Base-by-base conservation (phyloP, 2,113 vertebrate genomes). In the Aleadryas rufinucha region DNA sequence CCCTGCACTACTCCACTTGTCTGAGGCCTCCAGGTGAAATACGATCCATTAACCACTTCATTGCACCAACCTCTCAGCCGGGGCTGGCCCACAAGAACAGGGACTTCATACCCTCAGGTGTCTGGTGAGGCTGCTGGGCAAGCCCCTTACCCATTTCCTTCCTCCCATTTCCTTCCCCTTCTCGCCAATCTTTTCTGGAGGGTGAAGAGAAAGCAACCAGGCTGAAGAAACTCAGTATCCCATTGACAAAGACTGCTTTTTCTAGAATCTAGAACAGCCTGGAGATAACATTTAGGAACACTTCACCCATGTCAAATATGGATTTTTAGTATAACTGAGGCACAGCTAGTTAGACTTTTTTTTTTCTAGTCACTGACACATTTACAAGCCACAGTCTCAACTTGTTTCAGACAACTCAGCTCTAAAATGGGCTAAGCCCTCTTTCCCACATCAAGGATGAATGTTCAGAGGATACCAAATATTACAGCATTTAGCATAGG, bases 21-120 rank as follows among this genome's bases (percentile, higher is more conserved):
- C 57, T 64, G 83, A 69, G 59, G 44, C n/a, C 60, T 37, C 9
- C 68, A 71, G 41, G 16, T 61, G 53, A 76, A 42, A 8, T 15
- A 44, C 0, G 0, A 76, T 28, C 47, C 30, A 19, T 45, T 45
- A 45, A 68, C 3, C 17, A 35, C 19, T 54, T 54, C 6, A 41
- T 7, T 35, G 12, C 26, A 23, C 18, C 44, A 74, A 19, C 18
- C 3, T 54, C 26, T 70, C 23, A 31, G 37, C 22, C 87, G 20
- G 61, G 26, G 61, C 20, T 77, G 63, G 21, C 35, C 50, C 31
- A 77, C 12, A 50, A n/a, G 10, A 68, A 28, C 14, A 9, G 27
- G 27, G 26, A 41, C 37, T 84, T 81, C 26, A 16, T 27, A 50
- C 5, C 7, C 47, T 33, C 15, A 50, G 9, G 8, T 44, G 13